Evolutionary conservation across 2,797 vertebrate species (phyloP).

Genomic region (Mormyrops boulengeri): DNA sequence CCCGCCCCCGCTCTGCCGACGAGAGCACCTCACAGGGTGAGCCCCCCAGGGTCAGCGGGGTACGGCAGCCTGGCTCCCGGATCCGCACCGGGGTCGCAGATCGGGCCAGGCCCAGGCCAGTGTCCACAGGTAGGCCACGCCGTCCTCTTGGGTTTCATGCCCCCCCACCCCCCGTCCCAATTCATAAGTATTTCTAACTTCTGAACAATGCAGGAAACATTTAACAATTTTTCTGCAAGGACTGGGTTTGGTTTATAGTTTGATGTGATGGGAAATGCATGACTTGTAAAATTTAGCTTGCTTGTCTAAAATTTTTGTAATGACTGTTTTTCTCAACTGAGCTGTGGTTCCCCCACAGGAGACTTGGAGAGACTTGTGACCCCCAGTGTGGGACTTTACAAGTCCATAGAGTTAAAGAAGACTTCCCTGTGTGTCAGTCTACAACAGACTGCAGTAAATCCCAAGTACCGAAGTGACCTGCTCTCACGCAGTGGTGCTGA

Average conservation of each 20-base stretch:
- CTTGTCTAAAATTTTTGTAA: not conserved
- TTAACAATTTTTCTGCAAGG: not conserved
- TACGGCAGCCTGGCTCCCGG: constrained; percentile 56
- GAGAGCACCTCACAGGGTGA: constrained; percentile 66
- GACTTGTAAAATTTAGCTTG: not conserved
- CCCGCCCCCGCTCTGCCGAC: constrained; percentile 76
- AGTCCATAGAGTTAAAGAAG: constrained; percentile 47
- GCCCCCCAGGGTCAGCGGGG: constrained; percentile 54
- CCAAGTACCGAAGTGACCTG: constrained; percentile 78
- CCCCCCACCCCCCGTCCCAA: not conserved
- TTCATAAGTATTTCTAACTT: not conserved
- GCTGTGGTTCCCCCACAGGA: constrained; percentile 55
- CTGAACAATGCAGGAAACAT: not conserved
- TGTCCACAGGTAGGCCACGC: constrained; percentile 78
- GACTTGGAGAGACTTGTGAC: constrained; percentile 74
- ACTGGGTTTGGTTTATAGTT: not conserved
- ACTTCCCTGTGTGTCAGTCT: constrained; percentile 43
- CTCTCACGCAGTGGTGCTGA: constrained; percentile 74
- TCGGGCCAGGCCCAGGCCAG: constrained; percentile 69
- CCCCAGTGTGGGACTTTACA: constrained; percentile 52
- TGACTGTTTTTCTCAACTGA: not conserved
- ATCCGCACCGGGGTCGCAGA: constrained; percentile 51
- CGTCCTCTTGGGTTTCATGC: not conserved
- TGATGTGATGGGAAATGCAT: not conserved
- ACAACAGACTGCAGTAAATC: constrained; percentile 52